A percentile compares a stretch with the other conserved stretches of the same genome.
Evolutionary conservation across 2,113 vertebrate species (phyloP).

Genomic region (Psittacula cyanocephala): DNA sequence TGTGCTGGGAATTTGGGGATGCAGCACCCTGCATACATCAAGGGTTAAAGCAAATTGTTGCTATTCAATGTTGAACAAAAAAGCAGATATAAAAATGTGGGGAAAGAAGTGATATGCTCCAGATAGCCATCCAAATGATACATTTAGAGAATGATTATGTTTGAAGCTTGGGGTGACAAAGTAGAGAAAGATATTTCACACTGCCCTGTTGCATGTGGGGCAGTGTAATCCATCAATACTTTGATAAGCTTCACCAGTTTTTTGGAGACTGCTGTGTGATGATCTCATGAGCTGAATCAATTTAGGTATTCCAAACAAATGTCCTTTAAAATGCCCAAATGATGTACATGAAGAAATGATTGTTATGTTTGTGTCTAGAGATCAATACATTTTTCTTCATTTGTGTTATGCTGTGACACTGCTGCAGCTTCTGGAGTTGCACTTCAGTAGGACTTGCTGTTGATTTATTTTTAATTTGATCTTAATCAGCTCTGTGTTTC

Average conservation of each 20-base stretch:
- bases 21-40: neutral
- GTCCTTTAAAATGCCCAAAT: slow-evolving; percentile 51
- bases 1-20: neutral
- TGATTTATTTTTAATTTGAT: slow-evolving; percentile 70
- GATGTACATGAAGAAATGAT: slow-evolving; percentile 39
- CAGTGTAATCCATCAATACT: slow-evolving; percentile 60
- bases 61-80: slow-evolving; percentile 51
- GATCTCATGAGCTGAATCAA: slow-evolving; percentile 60
- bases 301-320: slow-evolving; percentile 45
- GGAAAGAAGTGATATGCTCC: neutral
- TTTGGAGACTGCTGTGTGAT: slow-evolving; percentile 34
- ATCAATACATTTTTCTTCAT: slow-evolving; percentile 57
- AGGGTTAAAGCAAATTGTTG: slow-evolving; percentile 29
- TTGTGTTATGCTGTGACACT: slow-evolving; percentile 26
- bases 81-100: slow-evolving; percentile 19
- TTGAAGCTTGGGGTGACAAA: slow-evolving; percentile 55
- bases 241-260: slow-evolving; percentile 23
- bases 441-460: slow-evolving; percentile 46
- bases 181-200: slow-evolving; percentile 64
- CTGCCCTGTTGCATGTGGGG: slow-evolving; percentile 51
- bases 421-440: slow-evolving; percentile 36
- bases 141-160: neutral
- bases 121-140: neutral
- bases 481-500: slow-evolving; percentile 73
- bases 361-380: slow-evolving; percentile 51